Evolutionary conservation across 1,140 invertebrate species (phyloP), one percentile per base, ranked within the genome.

Genomic region (Teleogryllus occipitalis): DNA sequence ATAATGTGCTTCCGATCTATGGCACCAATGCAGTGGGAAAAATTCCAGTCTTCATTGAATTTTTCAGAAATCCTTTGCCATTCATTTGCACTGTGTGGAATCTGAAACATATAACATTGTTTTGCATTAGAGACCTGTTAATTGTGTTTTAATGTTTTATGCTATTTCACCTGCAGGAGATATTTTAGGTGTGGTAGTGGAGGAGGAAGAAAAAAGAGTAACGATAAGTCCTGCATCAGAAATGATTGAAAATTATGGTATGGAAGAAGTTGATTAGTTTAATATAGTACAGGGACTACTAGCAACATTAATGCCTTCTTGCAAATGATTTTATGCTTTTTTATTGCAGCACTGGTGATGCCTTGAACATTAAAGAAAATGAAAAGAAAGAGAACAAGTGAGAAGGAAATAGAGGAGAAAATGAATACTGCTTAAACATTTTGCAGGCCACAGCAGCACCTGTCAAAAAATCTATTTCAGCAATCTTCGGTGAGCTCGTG

Each of bases 1-100:
- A 81, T 78, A 79, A 87, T 80, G 80, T 88, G 86, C 80, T 86
- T 88, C 49, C 86, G 86, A 83, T 87, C 86, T 76, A 87, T 81
- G 8, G 84, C 83, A 22, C 83, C 85, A 65, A 86, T 22, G 75
- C 83, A 86, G 80, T 85, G 82, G 73, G 83, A 82, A 81, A 84
- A 86, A 80, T 86, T 81, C 83, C 84, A 86, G 48, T 80, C 86
- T 76, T 81, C 77, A 15, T 82, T 74, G n/a, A n/a, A n/a, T n/a
- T n/a, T n/a, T n/a, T n/a, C n/a, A n/a, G n/a, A n/a, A n/a, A n/a
- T n/a, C n/a, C 77, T 82, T 83, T 82, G 82, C 84, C 83, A 85
- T 72, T 83, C 80, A 75, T 82, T 79, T 75, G 72, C 47, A 47
- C 81, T 80, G 39, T 15, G 27, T 27, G 6, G 14, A 7, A 65